Evolutionary conservation across 2,888 invertebrate species (phyloP).

Genomic region (Dolichomitus sp.): DNA sequence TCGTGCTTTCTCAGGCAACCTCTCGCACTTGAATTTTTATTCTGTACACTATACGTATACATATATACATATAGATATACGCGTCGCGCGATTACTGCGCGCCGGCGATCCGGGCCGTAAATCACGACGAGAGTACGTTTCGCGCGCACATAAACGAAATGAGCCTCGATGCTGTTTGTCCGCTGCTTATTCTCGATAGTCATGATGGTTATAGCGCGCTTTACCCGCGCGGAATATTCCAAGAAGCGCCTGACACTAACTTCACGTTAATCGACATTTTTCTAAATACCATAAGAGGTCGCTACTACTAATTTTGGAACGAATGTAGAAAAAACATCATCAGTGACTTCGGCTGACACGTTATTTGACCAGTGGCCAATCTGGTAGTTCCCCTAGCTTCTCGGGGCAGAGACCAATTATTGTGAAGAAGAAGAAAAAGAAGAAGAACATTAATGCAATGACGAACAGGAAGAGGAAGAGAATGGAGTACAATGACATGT

Average conservation of each 20-base stretch:
- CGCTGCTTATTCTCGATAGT: conserved; percentile 65
- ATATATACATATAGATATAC: conserved; percentile 6
- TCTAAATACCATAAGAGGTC: conserved; percentile 13
- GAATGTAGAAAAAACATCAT: neutral
- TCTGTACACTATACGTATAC: conserved; percentile 6
- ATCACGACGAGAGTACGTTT: conserved; percentile 67
- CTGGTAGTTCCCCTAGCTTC: no score
- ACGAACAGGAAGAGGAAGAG: no score
- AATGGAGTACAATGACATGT: no score
- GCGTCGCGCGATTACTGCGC: conserved; percentile 61
- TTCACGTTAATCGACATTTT: conserved; percentile 32
- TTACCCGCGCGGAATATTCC: conserved; percentile 29
- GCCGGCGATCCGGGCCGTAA: conserved; percentile 66
- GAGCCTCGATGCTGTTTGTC: conserved; percentile 66
- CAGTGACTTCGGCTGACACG: no score
- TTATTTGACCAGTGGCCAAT: no score
- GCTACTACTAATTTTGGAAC: conserved; percentile 24
- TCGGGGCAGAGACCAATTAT: no score
- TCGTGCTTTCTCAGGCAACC: conserved; percentile 64
- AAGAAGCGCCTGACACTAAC: conserved; percentile 32
- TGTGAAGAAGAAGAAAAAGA: no score
- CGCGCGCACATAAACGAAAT: conserved; percentile 66
- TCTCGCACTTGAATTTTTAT: conserved; percentile 57
- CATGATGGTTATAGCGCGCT: conserved; percentile 49
- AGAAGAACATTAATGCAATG: no score